A percentile compares a stretch with the other conserved stretches of the same genome.
Evolutionary conservation across 92 coral and sea anemone species (phyloP).

Genomic region (Paragorgia papillata): DNA sequence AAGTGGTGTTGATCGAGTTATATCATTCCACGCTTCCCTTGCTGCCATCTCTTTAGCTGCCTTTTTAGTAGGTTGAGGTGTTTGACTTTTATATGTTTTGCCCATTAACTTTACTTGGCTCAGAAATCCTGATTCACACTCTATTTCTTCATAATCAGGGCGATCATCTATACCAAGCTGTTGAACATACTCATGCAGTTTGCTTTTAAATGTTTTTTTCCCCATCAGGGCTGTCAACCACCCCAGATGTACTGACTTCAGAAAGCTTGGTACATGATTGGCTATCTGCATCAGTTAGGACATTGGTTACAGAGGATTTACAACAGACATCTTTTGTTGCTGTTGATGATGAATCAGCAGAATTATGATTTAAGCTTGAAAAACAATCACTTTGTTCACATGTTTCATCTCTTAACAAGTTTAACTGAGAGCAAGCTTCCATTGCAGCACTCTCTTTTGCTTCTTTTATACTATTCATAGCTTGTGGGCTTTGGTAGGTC

Average conservation of each 20-base stretch:
- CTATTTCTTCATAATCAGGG: conserved; percentile 14
- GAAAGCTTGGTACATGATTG: neutral
- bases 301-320: neutral
- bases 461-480: conserved; percentile 1
- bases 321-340: no score
- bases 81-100: conserved; percentile 1
- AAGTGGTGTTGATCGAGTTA: neutral
- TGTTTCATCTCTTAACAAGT: neutral
- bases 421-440: conserved; percentile 2
- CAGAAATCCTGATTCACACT: neutral
- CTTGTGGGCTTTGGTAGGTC: neutral
- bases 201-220: conserved; percentile 20
- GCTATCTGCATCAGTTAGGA: neutral
- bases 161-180: neutral
- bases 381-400: no score
- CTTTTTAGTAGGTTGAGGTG: neutral
- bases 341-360: no score
- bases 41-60: conserved; percentile 33
- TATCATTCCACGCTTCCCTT: neutral
- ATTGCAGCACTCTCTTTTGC: conserved; percentile 25
- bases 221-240: conserved; percentile 8
- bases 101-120: conserved; percentile 10
- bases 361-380: no score
- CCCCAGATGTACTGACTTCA: neutral
- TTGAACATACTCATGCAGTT: conserved; percentile 21